Evolutionary conservation across 2,888 invertebrate species (phyloP), one percentile per base, ranked within the genome.

Genomic region (Parnassius orleans): DNA sequence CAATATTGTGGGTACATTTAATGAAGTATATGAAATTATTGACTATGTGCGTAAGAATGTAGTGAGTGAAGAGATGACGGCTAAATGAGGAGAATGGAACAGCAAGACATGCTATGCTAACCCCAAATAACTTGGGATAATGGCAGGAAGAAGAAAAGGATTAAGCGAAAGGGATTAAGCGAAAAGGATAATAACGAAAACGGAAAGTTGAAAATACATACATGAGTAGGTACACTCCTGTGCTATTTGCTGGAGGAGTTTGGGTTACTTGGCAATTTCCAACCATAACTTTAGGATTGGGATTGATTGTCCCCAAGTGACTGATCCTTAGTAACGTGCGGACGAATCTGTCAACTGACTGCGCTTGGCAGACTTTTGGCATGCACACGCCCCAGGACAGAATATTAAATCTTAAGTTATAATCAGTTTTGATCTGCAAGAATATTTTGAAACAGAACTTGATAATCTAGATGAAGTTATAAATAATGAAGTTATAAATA

Each of bases 301-400:
- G 63, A 15, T 54, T 53, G n/a, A 62, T 51, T 1, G 61, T 57
- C 3, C 60, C 65, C n/a, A 78, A 59, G 48, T 78, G 73, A 2
- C 72, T 71, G 2, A 68, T 57, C 24, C 60, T 63, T 14, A 75
- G 69, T 14, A 82, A 64, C 0, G 67, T 66, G 14, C 60, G 71
- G 10, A 72, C 61, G 14, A 83, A 66, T 57, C 72, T 79, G 3
- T 68, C 12, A 0, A 75, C 68, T 3, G 81, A 74, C 1, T 57
- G 57, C n/a, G 69, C 59, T 3, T 65, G 61, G 33, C 83, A 83
- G 0, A 58, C 61, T 1, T 69, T 69, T 1, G 83, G 81, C 3
- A 80, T 24, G 51, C 83, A 83, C 0, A 75, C 60, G 0, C 83
- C 83, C 72, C 76, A 73, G 0, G 66, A 68, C 43, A 81, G 57